Base-by-base conservation (phyloP, 1,140 invertebrate species). In the Atta cephalotes region DNA sequence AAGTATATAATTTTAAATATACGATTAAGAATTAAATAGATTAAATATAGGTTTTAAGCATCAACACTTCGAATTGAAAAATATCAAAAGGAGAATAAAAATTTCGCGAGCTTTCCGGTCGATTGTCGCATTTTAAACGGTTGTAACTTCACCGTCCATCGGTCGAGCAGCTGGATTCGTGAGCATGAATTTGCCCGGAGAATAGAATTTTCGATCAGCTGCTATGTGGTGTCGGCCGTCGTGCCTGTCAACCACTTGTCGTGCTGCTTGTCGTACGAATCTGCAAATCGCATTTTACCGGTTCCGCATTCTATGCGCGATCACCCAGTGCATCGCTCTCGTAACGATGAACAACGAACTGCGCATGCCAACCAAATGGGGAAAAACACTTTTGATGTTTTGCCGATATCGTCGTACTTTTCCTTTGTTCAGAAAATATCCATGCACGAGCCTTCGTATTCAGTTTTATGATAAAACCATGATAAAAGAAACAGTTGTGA, bases 151-250 rank as follows among this genome's bases (percentile, higher is more conserved):
- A 18, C 18, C 66, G 35, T 71, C 28, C 45, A 68, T 80, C 28
- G 62, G 18, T 31, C 66, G 79, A 28, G 45, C 25, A 63, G 56
- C 74, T 56, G 70, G 12, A 63, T 62, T 7, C 70, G 56, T 51
- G 80, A 74, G 25, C 80, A 84, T 76, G 70, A 62, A 84, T 84
- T 84, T 84, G 14, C 70, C 28, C 56, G 14, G 56, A 63, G 70
- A 87, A 87, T 85, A 71, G 88, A 89, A 89, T 90, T 90, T 90
- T 89, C 65, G 85, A 89, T 87, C 85, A 87, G 84, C 79, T 74
- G 79, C 66, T 45, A 35, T 68, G 81, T 12, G 72, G 21, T 85
- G 53, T 78, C n/a, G 88, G 49, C 78, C 58, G 78, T 87, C 80
- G 88, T 87, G 68, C 85, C 70, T 81, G 88, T 89, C 88, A 89